These are phyloP conservation scores for Eremobia ochroleuca DNA, from an alignment of 2,888 invertebrate genomes.

Conservation along the genomic window DNA sequence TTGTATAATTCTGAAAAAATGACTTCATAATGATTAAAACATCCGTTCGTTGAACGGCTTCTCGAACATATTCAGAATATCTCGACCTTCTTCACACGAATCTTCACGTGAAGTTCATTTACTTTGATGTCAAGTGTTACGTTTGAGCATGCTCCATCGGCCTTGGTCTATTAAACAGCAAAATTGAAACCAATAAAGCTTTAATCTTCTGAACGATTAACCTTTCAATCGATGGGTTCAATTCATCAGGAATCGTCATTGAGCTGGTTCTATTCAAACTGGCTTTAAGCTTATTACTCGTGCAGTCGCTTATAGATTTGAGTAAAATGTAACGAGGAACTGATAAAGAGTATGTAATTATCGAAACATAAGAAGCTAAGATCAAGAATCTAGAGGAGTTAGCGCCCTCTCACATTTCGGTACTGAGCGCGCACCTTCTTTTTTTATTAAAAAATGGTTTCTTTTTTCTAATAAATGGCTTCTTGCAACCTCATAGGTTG, in stretches of 20 bases:
- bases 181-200: constrained; percentile 64
- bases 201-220: constrained; percentile 64
- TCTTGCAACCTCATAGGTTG: too few species aligned
- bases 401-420: too few species aligned
- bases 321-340: constrained; percentile 12
- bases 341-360: constrained; percentile 12
- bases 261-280: constrained; percentile 20
- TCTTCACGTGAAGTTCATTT: constrained; percentile 51
- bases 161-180: constrained; percentile 66
- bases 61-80: constrained; percentile 16
- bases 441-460: too few species aligned
- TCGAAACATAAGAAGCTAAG: constrained; percentile 12
- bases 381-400: constrained; percentile 9
- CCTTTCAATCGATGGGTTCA: constrained; percentile 52
- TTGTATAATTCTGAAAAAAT: constrained; percentile 23
- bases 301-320: neutral
- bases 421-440: too few species aligned
- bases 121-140: constrained; percentile 64
- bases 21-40: constrained; percentile 11
- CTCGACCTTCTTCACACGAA: constrained; percentile 56
- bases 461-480: too few species aligned
- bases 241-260: constrained; percentile 31
- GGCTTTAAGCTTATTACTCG: neutral
- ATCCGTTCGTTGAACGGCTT: constrained; percentile 15
- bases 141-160: constrained; percentile 49